phyloP scores from a whole-genome alignment of 1,140 invertebrate species.

The Meloidogyne hapla region DNA sequence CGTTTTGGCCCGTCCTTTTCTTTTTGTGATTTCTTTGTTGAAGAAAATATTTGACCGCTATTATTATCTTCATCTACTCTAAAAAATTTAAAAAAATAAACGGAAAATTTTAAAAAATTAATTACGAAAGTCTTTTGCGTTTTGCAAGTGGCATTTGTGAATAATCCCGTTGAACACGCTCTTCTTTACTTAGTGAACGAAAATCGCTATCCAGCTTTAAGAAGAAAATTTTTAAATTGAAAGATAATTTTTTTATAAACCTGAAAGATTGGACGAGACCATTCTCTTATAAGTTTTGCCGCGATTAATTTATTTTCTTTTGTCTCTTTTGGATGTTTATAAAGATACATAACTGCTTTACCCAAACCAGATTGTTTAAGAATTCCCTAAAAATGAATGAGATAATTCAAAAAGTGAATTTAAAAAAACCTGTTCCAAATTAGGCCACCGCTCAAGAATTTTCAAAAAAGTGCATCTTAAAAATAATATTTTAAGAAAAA shows the following conservation, averaged over 20 bases:
- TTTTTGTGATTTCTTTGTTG: conserved; percentile 21
- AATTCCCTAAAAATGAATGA: conserved; percentile 67
- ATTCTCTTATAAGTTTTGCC: conserved; percentile 80
- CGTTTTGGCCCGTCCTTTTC: conserved; percentile 62
- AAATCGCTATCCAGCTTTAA: conserved; percentile 75
- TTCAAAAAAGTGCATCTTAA: conserved; percentile 83
- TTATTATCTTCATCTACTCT: conserved; percentile 36
- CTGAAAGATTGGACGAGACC: conserved; percentile 62
- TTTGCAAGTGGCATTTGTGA: conserved; percentile 76
- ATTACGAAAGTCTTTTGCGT: conserved; percentile 66
- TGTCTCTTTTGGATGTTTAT: conserved; percentile 95
- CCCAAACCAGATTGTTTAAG: conserved; percentile 83
- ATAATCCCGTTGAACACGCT: conserved; percentile 83
- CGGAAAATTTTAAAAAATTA: conserved; percentile 1
- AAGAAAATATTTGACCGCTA: conserved; percentile 14
- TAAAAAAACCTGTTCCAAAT: conserved; percentile 43
- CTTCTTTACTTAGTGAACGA: conserved; percentile 74
- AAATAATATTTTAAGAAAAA: conserved; percentile 9
- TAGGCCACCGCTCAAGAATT: conserved; percentile 66
- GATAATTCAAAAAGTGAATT: conserved; percentile 5
- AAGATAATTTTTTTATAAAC: conserved; percentile 11
- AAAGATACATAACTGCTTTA: conserved; percentile 98
- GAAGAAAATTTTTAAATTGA: conserved; percentile 15
- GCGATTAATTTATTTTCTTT: conserved; percentile 87
- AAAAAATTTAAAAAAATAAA: background rate